phyloP scores from a whole-genome alignment of 2,113 vertebrate species.

The Zosterops japonicus region DNA sequence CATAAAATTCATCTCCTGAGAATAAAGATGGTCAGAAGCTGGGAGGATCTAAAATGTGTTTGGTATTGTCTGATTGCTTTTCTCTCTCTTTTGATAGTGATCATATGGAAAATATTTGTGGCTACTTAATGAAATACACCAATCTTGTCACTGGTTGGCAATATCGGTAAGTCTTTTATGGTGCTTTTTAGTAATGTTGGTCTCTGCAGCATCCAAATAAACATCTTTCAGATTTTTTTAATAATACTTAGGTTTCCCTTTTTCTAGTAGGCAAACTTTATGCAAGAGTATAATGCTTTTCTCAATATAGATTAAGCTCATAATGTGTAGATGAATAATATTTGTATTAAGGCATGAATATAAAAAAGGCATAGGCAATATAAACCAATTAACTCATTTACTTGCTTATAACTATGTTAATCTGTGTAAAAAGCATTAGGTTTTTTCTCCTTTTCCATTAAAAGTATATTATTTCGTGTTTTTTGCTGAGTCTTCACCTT shows the following conservation, averaged over 20 bases:
- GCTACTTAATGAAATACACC: constrained; percentile 98
- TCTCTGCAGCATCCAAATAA: not conserved
- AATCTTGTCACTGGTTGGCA: constrained; percentile 99
- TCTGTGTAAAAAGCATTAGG: not conserved
- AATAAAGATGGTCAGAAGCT: not conserved
- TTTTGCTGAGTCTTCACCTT: not conserved
- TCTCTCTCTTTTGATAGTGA: constrained; percentile 77
- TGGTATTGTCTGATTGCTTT: constrained; percentile 32
- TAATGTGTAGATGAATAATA: not conserved
- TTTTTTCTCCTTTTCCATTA: not conserved
- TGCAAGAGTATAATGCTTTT: not conserved
- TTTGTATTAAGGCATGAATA: not conserved
- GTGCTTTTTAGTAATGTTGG: not conserved
- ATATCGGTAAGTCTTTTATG: constrained; percentile 82
- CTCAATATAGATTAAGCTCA: not conserved
- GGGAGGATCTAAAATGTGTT: not conserved
- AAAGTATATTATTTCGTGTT: not conserved
- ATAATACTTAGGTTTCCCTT: not conserved
- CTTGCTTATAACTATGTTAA: not conserved
- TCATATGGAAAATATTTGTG: constrained; percentile 96
- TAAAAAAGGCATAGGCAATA: not conserved
- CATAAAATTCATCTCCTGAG: not conserved
- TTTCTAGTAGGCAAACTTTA: not conserved
- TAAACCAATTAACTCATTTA: not conserved
- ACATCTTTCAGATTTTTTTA: not conserved